These are phyloP conservation scores for Reticulitermes lucifugus DNA, from an alignment of 2,888 invertebrate species.

Conservation along the genomic window DNA sequence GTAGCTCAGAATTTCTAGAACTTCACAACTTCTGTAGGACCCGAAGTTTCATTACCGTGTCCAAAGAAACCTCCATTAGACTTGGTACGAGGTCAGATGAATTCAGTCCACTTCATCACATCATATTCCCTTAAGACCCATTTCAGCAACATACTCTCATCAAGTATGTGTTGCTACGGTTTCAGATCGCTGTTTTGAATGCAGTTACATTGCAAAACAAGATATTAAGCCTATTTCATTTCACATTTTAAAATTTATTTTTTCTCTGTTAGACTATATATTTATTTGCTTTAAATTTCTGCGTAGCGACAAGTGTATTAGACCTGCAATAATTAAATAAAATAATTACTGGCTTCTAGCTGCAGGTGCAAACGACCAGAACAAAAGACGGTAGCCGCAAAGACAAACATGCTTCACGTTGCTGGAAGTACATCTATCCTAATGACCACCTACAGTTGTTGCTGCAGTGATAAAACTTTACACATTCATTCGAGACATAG, in stretches of 20 bases:
- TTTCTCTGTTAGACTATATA: not conserved
- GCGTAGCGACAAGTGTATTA: not conserved
- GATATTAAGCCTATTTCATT: not conserved
- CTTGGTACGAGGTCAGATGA: too few species aligned
- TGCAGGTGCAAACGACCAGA: not conserved
- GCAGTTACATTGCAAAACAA: not conserved
- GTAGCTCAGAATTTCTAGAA: too few species aligned
- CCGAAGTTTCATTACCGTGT: too few species aligned
- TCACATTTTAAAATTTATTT: not conserved
- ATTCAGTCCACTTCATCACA: too few species aligned
- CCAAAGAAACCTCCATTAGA: too few species aligned
- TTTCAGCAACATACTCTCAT: too few species aligned
- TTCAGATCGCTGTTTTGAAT: not conserved
- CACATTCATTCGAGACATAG: not conserved
- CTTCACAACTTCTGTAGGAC: too few species aligned
- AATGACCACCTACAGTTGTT: conserved; percentile 24
- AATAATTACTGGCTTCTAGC: not conserved
- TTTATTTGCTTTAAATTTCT: not conserved
- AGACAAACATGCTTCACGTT: not conserved
- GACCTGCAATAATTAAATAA: not conserved
- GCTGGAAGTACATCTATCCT: not conserved
- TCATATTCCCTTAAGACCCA: too few species aligned
- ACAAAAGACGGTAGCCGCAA: not conserved
- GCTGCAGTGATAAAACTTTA: not conserved
- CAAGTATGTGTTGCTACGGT: too few species aligned